phyloP scores from a whole-genome alignment of 2,797 vertebrate species.

The Crotalus adamanteus region DNA sequence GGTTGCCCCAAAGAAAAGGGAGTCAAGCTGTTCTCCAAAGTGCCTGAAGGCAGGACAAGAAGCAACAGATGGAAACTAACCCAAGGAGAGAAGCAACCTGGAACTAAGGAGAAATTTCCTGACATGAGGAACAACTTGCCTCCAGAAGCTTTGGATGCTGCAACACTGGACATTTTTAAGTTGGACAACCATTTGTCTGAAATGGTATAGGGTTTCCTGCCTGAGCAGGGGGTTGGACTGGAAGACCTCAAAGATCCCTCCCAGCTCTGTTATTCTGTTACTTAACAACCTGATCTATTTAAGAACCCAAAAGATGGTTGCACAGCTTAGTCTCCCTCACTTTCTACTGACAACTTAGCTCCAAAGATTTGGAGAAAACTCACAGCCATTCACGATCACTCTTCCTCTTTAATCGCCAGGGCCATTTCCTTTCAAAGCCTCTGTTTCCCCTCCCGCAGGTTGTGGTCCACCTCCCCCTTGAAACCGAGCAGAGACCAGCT shows the following conservation, averaged over 20 bases:
- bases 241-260: background rate
- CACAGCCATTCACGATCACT: no score
- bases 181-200: background rate
- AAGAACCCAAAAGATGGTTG: background rate
- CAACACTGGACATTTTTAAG: background rate
- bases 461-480: background rate
- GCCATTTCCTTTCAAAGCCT: background rate
- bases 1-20: no score
- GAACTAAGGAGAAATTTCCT: background rate
- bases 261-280: background rate
- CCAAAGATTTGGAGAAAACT: background rate
- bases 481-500: background rate
- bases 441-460: no score
- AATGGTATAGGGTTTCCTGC: background rate
- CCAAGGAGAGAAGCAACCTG: background rate
- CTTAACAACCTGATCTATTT: background rate
- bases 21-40: background rate
- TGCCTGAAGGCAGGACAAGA: background rate
- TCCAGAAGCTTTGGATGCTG: background rate
- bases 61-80: background rate
- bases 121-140: no score
- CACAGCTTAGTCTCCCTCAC: background rate
- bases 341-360: background rate
- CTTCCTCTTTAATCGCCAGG: background rate
- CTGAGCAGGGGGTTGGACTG: background rate